Evolutionary conservation across 2,113 vertebrate species (phyloP).

Genomic region (Indri indri): DNA sequence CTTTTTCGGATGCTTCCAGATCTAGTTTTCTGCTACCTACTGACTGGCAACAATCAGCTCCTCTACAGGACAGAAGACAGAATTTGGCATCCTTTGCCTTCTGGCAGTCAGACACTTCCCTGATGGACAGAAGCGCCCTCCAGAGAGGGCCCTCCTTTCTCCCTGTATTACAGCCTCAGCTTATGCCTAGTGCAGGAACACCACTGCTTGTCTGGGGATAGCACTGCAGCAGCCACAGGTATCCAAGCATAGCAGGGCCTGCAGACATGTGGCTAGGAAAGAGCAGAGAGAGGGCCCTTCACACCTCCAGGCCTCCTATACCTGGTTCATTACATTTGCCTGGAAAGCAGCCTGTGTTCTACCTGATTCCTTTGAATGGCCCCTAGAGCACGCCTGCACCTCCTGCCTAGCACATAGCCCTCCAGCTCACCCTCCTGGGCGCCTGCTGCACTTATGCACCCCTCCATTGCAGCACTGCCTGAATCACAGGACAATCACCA

Average conservation of each 20-base stretch:
- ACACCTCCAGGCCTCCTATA: neutral
- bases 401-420: neutral
- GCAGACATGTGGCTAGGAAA: neutral
- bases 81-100: neutral
- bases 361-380: rapidly evolving
- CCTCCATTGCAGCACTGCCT: neutral
- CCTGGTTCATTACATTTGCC: neutral
- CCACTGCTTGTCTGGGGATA: neutral
- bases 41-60: neutral
- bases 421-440: neutral
- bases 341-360: neutral
- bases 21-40: neutral
- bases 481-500: neutral
- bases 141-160: neutral
- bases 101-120: neutral
- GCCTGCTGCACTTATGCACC: rapidly evolving
- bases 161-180: neutral
- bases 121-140: neutral
- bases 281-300: neutral
- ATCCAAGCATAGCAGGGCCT: neutral
- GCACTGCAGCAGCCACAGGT: neutral
- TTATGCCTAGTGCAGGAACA: neutral
- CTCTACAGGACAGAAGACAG: neutral
- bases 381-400: neutral
- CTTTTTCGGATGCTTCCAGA: neutral